Conservation (phyloP, 2,888 invertebrate species). For the Nesidiocoris tenuis region DNA sequence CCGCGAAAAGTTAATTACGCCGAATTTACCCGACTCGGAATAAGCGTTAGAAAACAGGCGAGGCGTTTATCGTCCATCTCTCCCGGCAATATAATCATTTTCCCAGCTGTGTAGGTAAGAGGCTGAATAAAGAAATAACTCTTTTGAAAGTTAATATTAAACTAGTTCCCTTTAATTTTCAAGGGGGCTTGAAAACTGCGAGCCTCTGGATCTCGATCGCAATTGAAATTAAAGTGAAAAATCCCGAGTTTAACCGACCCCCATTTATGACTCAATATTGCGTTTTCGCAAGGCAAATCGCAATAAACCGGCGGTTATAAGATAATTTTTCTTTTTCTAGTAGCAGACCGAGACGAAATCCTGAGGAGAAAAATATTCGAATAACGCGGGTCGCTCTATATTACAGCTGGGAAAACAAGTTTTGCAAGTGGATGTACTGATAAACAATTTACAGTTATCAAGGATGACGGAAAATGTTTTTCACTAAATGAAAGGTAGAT, state of each 20-base stretch:
- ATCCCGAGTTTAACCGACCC: not conserved
- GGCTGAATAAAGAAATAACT: not conserved
- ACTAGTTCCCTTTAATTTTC: not conserved
- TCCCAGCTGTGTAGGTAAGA: not conserved
- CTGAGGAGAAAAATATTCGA: no score
- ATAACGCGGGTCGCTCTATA: no score
- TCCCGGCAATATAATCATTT: not conserved
- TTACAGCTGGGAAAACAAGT: no score
- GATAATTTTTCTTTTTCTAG: no score
- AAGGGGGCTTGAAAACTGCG: not conserved
- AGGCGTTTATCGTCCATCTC: not conserved
- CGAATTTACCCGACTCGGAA: not conserved
- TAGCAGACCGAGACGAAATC: no score
- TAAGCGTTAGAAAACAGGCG: not conserved
- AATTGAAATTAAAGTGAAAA: not conserved
- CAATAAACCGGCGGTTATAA: no score
- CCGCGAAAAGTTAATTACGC: not conserved
- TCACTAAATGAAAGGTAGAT: no score
- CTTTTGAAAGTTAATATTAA: not conserved
- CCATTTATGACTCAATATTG: not conserved
- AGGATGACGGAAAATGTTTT: no score
- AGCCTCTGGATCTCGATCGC: not conserved
- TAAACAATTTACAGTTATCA: no score
- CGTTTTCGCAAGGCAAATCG: not conserved
- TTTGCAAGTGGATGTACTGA: no score